These are phyloP conservation scores for Agrypnus murinus DNA, from an alignment of 2,888 invertebrate species.

Conservation along the genomic window DNA sequence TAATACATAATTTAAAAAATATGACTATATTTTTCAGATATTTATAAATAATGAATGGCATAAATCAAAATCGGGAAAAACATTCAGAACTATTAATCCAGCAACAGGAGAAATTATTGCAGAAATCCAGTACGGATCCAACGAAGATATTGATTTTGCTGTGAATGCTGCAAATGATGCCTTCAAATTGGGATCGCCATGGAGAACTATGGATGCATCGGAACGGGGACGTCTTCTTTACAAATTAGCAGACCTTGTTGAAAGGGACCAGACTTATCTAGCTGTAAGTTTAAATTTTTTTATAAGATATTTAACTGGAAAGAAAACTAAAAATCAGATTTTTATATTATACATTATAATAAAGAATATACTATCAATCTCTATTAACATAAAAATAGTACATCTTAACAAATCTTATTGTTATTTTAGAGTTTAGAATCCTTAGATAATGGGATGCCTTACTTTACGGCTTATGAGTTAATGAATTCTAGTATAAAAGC, in stretches of 20 bases:
- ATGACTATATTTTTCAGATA: conserved; percentile 79
- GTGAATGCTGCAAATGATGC: conserved; percentile 87
- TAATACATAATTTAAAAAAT: too few species aligned
- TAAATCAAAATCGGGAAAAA: conserved; percentile 89
- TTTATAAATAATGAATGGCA: conserved; percentile 99
- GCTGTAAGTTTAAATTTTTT: conserved; percentile 77
- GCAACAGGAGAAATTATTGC: conserved; percentile 85
- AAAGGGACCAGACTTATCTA: conserved; percentile 85
- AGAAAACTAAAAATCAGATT: background rate
- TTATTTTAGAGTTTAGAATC: conserved; percentile 88
- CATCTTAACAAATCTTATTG: conserved; percentile 27
- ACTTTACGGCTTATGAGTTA: conserved; percentile 77
- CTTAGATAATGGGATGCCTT: conserved; percentile 96
- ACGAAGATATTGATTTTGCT: conserved; percentile 85
- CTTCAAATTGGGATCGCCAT: conserved; percentile 84
- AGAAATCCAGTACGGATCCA: conserved; percentile 85
- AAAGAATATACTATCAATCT: conserved; percentile 9
- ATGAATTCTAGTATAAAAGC: conserved; percentile 77
- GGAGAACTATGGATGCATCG: conserved; percentile 92
- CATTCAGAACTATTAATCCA: conserved; percentile 91
- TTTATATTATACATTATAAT: too few species aligned
- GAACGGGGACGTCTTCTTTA: conserved; percentile 84
- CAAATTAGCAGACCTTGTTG: conserved; percentile 87
- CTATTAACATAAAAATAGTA: too few species aligned
- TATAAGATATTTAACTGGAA: background rate